Conservation (phyloP, 2,888 invertebrate species). For the Thera britannica region DNA sequence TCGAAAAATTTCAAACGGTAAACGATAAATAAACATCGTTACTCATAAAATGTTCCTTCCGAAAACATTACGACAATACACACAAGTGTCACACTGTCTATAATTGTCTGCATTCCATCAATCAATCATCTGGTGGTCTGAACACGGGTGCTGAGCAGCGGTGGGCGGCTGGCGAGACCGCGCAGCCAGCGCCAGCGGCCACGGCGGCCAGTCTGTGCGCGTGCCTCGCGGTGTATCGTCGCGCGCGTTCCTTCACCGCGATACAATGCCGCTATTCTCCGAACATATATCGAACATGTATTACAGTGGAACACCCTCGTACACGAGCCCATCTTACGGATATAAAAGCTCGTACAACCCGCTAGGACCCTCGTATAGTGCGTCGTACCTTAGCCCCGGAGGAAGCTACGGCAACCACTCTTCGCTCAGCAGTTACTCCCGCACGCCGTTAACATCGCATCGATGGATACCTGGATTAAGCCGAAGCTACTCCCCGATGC, state of each 20-base stretch:
- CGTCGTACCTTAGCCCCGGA: conserved; percentile 80
- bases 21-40: conserved; percentile 33
- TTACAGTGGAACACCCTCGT: conserved; percentile 78
- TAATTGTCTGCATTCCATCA: conserved; percentile 72
- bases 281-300: conserved; percentile 87
- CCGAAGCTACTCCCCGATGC: conserved; percentile 88
- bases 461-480: conserved; percentile 69
- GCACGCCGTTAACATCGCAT: conserved; percentile 67
- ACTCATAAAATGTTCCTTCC: conserved; percentile 55
- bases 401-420: conserved; percentile 79
- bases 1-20: conserved; percentile 5
- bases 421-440: conserved; percentile 83
- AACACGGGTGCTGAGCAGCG: conserved; percentile 49
- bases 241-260: conserved; percentile 49
- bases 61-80: conserved; percentile 43
- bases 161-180: conserved; percentile 45
- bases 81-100: conserved; percentile 60
- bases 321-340: conserved; percentile 75
- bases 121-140: conserved; percentile 73
- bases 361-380: conserved; percentile 73
- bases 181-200: conserved; percentile 53
- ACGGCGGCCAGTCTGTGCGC: conserved; percentile 65
- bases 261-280: conserved; percentile 87
- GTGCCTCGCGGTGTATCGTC: conserved; percentile 58
- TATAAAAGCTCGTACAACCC: conserved; percentile 75